Base-by-base conservation (phyloP, 2,113 vertebrate species). In the Dinomys branickii region DNA sequence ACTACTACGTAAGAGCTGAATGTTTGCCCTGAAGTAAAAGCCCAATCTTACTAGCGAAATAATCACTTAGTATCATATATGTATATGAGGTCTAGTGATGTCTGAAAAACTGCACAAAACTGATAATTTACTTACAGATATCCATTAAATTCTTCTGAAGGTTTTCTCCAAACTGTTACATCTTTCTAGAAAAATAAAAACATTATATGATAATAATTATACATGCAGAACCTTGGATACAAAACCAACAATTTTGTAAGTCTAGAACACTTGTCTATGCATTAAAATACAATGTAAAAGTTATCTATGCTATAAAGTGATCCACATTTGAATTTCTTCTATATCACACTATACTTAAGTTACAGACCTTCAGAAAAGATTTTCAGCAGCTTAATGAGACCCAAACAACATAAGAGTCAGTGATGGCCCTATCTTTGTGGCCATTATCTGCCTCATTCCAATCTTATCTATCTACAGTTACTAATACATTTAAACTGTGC, bases 131-230 rank as follows among this genome's bases (percentile, higher is more conserved):
- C 99, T 99, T 98, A 99, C 99, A 99, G 99, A 90, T 98, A 99
- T 77, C 99, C 99, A 97, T 88, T 98, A 98, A 99, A 99, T 97
- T 99, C 99, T 87, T 99, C 98, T 44, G 99, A 99, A 1, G 98
- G 98, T 94, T 99, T 99, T 97, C 98, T 98, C 99, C 99, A 99
- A 65, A 99, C 99, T 14, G 98, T 99, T 89, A 99, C 98, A 97
- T 99, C 99, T 98, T 98, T 99, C 99, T 99, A 97, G 38, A 98
- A 96, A 98, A 85, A 92, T 91, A n/a, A 95, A 11, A 44, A 1
- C 78, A 92, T 59, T 59, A 14, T 13, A 69, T 17, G 35, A 52
- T 83, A 47, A 90, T 96, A 86, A 94, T 77, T 78, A 89, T 13
- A 63, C 33, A 69, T 24, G 11, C 86, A 20, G 78, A 95, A 88